These are phyloP conservation scores for Drosophila prosaltans DNA, from an alignment of 1,140 invertebrate species.

Conservation along the genomic window DNA sequence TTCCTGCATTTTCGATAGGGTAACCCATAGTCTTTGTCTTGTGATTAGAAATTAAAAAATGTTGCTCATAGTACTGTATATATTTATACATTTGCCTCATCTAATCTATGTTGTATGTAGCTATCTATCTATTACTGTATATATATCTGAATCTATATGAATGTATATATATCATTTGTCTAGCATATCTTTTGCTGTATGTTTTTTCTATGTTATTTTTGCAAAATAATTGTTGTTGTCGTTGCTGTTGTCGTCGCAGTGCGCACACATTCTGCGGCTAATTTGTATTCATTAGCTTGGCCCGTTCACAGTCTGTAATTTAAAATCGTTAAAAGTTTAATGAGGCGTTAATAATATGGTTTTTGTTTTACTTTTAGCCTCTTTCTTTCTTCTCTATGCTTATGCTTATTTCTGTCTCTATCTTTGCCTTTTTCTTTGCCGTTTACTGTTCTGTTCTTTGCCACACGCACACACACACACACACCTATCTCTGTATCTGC, in stretches of 20 bases:
- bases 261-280: conserved; percentile 55
- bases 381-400: neutral
- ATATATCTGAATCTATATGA: neutral
- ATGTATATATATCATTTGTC: neutral
- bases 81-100: neutral
- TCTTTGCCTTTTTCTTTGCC: neutral
- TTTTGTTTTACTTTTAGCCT: conserved; percentile 72
- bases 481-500: conserved; percentile 1
- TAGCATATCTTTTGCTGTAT: neutral
- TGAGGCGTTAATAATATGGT: conserved; percentile 81
- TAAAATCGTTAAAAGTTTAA: conserved; percentile 82
- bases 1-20: neutral
- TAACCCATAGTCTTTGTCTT: neutral
- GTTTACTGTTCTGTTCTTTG: no score
- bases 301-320: conserved; percentile 72
- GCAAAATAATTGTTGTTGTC: neutral
- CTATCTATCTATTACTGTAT: neutral
- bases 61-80: neutral
- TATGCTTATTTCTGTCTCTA: neutral
- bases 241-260: neutral
- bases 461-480: no score
- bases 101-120: neutral
- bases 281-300: conserved; percentile 78
- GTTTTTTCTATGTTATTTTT: neutral
- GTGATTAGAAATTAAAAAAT: neutral